A percentile compares a stretch with the other conserved stretches of the same genome.
Evolutionary conservation across 2,888 invertebrate genomes (phyloP).

Genomic region (Euzophera pinguis): DNA sequence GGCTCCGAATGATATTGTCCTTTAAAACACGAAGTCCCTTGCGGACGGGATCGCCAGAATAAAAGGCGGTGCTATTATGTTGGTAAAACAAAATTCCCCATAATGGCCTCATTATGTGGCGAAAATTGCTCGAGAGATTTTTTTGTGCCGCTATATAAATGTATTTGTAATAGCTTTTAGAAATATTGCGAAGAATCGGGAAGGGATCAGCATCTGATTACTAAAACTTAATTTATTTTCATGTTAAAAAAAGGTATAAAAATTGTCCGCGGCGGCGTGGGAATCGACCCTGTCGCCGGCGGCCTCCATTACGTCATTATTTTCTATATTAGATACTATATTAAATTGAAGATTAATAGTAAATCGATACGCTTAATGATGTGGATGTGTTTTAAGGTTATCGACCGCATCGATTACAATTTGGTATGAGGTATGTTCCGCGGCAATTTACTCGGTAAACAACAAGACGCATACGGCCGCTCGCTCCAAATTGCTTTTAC

Average conservation of each 20-base stretch:
- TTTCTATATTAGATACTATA: constrained; percentile 77
- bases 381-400: constrained; percentile 43
- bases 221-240: constrained; percentile 78
- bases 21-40: constrained; percentile 71
- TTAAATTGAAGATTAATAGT: constrained; percentile 76
- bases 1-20: constrained; percentile 73
- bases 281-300: constrained; percentile 77
- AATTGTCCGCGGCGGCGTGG: constrained; percentile 73
- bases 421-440: constrained; percentile 9
- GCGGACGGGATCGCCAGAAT: constrained; percentile 65
- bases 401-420: constrained; percentile 19
- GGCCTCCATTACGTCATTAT: constrained; percentile 79
- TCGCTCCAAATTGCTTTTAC: constrained; percentile 14
- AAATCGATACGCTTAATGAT: constrained; percentile 67
- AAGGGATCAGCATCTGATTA: constrained; percentile 72
- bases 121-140: constrained; percentile 78
- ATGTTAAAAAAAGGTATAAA: constrained; percentile 61
- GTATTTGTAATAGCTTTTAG: constrained; percentile 80
- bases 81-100: constrained; percentile 79
- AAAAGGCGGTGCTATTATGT: constrained; percentile 78
- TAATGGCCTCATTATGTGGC: constrained; percentile 80
- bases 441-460: constrained; percentile 14
- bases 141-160: constrained; percentile 76
- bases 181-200: constrained; percentile 77
- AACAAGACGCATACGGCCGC: constrained; percentile 7